Evolutionary conservation across 2,113 vertebrate genomes (phyloP), one percentile per base, ranked within the genome.

Genomic region (Tachysurus fulvidraco): DNA sequence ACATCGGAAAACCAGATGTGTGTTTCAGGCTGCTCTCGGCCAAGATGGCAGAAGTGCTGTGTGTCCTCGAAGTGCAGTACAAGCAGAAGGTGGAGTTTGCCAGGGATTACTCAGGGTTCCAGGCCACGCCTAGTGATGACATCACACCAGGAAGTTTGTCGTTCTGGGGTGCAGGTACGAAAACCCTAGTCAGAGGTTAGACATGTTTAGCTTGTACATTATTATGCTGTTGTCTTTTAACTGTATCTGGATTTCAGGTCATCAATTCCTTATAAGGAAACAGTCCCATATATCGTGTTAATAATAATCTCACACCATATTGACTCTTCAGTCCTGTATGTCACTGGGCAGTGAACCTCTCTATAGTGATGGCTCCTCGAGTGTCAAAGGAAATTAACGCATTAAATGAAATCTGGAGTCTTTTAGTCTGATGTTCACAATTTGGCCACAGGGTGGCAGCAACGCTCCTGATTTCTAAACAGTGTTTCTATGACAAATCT

Each of bases 1-100:
- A 97, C 41, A 97, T 99, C 0, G 98, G 98, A 0, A 96, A 93
- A 59, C 97, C 98, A 0, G 98, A 99, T 87, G 91, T 95, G 55
- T 93, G 95, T 71, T 97, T 92, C 88, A 93, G 92, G 2, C 89
- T 99, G 16, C 91, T 98, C 59, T 98, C 98, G 0, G 98, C 97
- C 25, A 96, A 92, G 84, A 97, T 99, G 96, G 95, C 96, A 0
- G 93, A 96, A 73, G 94, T 83, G 0, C 88, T 99, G 25, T 94
- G 96, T 0, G 3, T 97, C 83, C 90, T 99, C 65, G 94, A 97
- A 90, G 73, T 95, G 92, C 98, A 96, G 85, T 98, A 98, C 92
- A 94, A 95, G 90, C 93, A 93, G 91, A 98, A 98, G 91, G 88
- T 98, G 0, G 95, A 97, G 80, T 94, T 96, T 25, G 82, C 94